Percentiles rank a stretch among this genome's conserved stretches.
Conservation (phyloP, 2,797 vertebrate genomes). For the Phrynocephalus vlangalii region DNA sequence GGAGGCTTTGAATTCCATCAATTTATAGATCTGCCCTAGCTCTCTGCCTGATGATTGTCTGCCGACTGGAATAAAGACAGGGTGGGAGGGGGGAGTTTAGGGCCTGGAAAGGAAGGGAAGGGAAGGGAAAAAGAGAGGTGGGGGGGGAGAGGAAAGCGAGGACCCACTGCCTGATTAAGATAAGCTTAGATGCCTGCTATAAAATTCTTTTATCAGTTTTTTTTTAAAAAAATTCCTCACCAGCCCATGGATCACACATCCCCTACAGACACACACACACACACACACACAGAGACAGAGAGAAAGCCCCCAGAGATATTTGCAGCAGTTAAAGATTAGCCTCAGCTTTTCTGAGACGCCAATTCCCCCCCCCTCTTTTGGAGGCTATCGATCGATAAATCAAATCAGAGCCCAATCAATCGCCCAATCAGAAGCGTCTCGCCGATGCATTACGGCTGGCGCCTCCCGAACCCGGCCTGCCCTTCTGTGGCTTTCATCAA, state of each 20-base stretch:
- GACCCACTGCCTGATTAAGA: conserved; percentile 89
- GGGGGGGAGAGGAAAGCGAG: conserved; percentile 63
- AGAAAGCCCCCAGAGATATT: conserved; percentile 81
- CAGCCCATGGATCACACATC: conserved; percentile 61
- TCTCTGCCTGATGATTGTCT: conserved; percentile 94
- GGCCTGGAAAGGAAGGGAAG: no score
- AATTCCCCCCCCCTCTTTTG: background rate
- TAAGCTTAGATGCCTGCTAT: conserved; percentile 93
- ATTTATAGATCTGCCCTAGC: conserved; percentile 99
- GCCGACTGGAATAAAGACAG: conserved; percentile 42
- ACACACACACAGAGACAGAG: background rate
- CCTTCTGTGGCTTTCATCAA: conserved; percentile 83
- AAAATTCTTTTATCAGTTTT: conserved; percentile 87
- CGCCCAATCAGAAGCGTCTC: conserved; percentile 94
- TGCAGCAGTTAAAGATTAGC: conserved; percentile 93
- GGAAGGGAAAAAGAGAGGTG: no score
- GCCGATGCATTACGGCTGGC: conserved; percentile 94
- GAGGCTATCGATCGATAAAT: conserved; percentile 96
- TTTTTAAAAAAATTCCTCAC: conserved; percentile 79
- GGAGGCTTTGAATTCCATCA: conserved; percentile 99
- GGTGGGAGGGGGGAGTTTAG: no score
- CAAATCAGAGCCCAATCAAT: conserved; percentile 97
- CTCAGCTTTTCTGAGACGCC: conserved; percentile 58
- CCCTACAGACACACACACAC: background rate
- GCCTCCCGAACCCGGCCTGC: conserved; percentile 79